A percentile compares a stretch with the other conserved stretches of the same genome.
phyloP scores from a whole-genome alignment of 1,140 invertebrate genomes.

The Drosophila micromelanica region DNA sequence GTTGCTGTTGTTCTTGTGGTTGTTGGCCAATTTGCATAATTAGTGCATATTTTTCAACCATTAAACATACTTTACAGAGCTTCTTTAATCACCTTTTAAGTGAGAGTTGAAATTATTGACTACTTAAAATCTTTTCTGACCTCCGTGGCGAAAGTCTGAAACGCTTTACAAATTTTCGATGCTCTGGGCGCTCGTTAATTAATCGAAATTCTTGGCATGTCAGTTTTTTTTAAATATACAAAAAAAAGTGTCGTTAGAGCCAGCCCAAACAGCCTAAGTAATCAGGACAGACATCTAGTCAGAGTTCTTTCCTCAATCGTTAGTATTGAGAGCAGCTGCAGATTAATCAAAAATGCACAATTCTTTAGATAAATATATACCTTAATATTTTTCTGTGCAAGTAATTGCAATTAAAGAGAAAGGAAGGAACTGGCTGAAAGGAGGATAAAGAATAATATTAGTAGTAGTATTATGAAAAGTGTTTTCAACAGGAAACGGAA shows the following conservation, averaged over 20 bases:
- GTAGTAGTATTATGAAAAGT: neutral
- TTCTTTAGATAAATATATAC: too few species aligned
- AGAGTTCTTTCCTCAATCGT: too few species aligned
- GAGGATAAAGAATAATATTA: neutral
- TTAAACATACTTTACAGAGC: constrained; percentile 23
- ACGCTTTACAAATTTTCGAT: neutral
- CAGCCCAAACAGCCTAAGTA: neutral
- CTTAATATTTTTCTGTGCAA: too few species aligned
- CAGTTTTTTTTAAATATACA: too few species aligned
- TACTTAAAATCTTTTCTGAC: neutral
- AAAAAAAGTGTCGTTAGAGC: too few species aligned
- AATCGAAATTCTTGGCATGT: neutral
- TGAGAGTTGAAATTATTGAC: constrained; percentile 62
- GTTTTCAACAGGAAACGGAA: constrained; percentile 9
- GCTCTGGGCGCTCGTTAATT: neutral
- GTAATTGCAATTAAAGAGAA: constrained; percentile 8
- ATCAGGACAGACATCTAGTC: neutral
- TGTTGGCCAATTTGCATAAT: constrained; percentile 71
- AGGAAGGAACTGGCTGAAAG: neutral
- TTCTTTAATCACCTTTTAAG: constrained; percentile 54
- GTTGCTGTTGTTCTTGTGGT: constrained; percentile 23
- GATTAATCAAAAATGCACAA: neutral
- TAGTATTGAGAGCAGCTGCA: neutral
- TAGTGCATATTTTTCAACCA: constrained; percentile 47
- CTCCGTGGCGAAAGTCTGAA: constrained; percentile 22